Conservation (phyloP, 2,797 vertebrate genomes). For the Muscicapa striata region DNA sequence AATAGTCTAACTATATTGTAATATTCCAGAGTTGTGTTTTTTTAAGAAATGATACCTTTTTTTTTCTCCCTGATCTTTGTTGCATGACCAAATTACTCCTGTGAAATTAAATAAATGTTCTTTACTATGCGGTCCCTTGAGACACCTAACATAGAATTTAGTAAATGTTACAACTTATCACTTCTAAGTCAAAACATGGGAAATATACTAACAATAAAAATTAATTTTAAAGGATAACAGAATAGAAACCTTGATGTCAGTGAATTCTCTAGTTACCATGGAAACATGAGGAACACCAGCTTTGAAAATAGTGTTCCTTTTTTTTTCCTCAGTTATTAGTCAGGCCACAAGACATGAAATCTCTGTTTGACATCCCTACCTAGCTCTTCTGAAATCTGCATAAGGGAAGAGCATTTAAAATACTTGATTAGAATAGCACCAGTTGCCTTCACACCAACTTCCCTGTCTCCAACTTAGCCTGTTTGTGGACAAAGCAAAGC, state of each 20-base stretch:
- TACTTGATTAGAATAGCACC: neutral
- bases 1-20: neutral
- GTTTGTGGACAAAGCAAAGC: neutral
- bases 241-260: neutral
- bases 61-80: rapidly evolving
- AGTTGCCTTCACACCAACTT: neutral
- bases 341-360: neutral
- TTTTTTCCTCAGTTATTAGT: neutral
- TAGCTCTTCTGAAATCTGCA: neutral
- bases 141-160: neutral
- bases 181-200: neutral
- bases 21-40: neutral
- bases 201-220: neutral
- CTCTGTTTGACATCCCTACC: neutral
- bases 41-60: neutral
- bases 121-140: neutral
- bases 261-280: constrained; percentile 21
- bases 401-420: neutral
- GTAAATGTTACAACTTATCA: neutral
- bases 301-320: neutral
- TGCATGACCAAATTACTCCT: neutral
- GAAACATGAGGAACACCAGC: neutral
- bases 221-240: neutral
- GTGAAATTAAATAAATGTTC: neutral
- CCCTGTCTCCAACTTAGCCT: neutral